Conservation (phyloP, 2,888 invertebrate species). For the Taphrorychus bicolor region DNA sequence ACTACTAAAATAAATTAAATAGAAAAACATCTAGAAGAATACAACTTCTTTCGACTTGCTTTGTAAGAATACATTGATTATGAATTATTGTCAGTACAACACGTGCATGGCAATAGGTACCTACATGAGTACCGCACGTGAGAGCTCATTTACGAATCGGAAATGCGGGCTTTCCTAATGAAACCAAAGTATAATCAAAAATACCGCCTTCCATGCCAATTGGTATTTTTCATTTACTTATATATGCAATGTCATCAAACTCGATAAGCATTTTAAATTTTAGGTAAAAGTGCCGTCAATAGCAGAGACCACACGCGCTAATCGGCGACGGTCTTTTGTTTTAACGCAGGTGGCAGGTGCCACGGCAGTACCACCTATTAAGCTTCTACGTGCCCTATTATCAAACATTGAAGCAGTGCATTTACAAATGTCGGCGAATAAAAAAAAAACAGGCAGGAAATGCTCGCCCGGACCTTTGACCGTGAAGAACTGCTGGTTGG, state of each 20-base stretch:
- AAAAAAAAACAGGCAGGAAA: background rate
- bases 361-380: background rate
- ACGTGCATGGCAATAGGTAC: too few relatives aligned
- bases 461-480: background rate
- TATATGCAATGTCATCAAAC: background rate
- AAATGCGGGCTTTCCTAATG: background rate
- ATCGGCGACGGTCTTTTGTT: background rate
- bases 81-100: too few relatives aligned
- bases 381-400: background rate
- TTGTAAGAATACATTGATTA: too few relatives aligned
- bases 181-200: background rate
- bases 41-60: too few relatives aligned
- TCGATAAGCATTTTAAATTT: background rate
- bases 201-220: background rate
- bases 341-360: background rate
- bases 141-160: background rate
- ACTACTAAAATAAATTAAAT: too few relatives aligned
- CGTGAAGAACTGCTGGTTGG: background rate
- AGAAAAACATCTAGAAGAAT: too few relatives aligned
- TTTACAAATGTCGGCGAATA: too few relatives aligned
- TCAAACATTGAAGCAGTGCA: too few relatives aligned
- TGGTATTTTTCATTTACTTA: background rate
- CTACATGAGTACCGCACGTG: too few relatives aligned
- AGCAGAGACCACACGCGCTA: background rate
- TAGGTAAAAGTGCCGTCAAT: background rate